These are phyloP conservation scores for Tragopan temminckii DNA, from an alignment of 2,797 vertebrate genomes.

Conservation along the genomic window DNA sequence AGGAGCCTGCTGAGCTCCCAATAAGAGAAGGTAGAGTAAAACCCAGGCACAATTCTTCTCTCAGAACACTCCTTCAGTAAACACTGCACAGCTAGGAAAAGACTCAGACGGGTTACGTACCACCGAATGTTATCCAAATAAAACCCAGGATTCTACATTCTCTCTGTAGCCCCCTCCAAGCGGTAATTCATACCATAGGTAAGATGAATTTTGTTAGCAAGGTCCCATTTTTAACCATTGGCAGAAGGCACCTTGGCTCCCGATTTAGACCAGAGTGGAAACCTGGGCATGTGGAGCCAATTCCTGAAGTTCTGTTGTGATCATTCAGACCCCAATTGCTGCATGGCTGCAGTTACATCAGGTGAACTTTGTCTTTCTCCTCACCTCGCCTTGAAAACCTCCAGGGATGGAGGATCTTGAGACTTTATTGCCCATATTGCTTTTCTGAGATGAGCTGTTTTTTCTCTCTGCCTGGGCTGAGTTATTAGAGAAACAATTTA, in stretches of 20 bases:
- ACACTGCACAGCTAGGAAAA: neutral
- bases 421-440: neutral
- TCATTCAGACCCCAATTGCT: neutral
- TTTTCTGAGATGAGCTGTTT: neutral
- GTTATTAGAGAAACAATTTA: neutral
- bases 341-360: neutral
- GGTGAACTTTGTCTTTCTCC: neutral
- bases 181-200: neutral
- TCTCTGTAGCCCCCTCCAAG: neutral
- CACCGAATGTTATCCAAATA: neutral
- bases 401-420: neutral
- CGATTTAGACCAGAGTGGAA: neutral
- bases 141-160: neutral
- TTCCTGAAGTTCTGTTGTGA: fast-evolving
- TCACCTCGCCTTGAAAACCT: neutral
- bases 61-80: neutral
- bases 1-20: neutral
- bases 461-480: neutral
- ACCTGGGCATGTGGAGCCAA: neutral
- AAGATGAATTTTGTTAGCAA: neutral
- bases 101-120: neutral
- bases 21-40: neutral
- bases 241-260: neutral
- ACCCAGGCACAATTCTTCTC: neutral
- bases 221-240: neutral